Evolutionary conservation across 1,140 invertebrate species (phyloP).

Genomic region (Chelonus insularis): DNA sequence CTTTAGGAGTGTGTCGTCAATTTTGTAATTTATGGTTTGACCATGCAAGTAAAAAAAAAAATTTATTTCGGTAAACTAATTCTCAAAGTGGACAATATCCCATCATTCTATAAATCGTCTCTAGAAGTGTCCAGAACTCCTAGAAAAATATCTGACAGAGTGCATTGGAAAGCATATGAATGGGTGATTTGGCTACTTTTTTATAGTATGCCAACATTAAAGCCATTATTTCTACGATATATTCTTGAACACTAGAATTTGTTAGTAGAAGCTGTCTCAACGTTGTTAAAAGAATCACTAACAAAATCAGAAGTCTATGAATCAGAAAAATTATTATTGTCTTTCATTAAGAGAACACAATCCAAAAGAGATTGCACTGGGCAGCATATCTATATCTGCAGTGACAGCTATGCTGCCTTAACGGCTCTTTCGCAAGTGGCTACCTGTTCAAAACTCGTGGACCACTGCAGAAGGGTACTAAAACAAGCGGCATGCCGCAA

Average conservation of each 20-base stretch:
- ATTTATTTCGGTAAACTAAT: no score
- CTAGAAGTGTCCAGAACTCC: constrained; percentile 27
- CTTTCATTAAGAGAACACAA: no score
- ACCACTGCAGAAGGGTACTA: no score
- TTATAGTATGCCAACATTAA: constrained; percentile 27
- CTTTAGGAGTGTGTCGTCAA: constrained; percentile 25
- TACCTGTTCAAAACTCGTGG: no score
- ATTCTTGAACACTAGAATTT: constrained; percentile 30
- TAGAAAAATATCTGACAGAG: constrained; percentile 17
- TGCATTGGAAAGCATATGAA: constrained; percentile 36
- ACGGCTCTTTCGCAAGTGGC: no score
- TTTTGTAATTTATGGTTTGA: constrained; percentile 30
- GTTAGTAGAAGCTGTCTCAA: constrained; percentile 23
- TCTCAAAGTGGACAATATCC: no score
- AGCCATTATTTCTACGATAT: constrained; percentile 5
- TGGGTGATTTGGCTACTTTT: constrained; percentile 29
- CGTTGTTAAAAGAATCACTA: constrained; percentile 17
- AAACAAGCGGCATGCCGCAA: no score
- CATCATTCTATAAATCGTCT: no score
- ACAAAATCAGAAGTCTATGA: constrained; percentile 15
- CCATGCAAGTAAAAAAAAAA: no score
- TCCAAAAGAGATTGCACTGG: no score
- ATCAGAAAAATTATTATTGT: constrained; percentile 16
- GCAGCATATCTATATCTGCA: no score
- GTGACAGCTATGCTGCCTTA: no score